Evolutionary conservation across 2,888 invertebrate genomes (phyloP), one percentile per base, ranked within the genome.

Genomic region (Siphonodentalium dalli): DNA sequence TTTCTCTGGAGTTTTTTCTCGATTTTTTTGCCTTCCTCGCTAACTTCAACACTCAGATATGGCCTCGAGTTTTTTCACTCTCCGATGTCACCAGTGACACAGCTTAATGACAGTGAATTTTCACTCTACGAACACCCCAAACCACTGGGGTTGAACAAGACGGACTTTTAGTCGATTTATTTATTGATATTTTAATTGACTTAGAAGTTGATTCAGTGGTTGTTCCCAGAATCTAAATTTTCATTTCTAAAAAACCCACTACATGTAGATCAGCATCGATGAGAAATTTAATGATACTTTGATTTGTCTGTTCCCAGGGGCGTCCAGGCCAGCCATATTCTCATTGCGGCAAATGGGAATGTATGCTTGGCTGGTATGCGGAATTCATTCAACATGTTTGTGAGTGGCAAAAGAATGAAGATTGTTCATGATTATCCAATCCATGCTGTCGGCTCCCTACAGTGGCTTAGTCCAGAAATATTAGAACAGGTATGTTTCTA

Each of bases 401-500:
- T 86, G 59, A 87, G 89, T 69, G 93, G 92, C 2, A 86, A 86
- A 66, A 85, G 89, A 74, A 87, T 87, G 68, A 84, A 84, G 59
- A 86, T 85, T 21, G 85, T 93, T 27, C 90, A 91, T 81, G 88
- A 88, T 35, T 88, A 92, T 77, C 91, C 92, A 0, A 85, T 87
- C 0, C 86, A 87, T 2, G 88, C 89, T 52, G 83, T 86, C 24
- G 85, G 87, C 58, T 89, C 90, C 73, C 83, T 95, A 5, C 91
- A 92, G 82, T 96, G 94, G 93, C 85, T 93, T 13, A 93, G 94
- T 72, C 95, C 95, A 0, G 95, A 96, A 80, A 83, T 95, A 9
- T 83, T 96, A 34, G 90, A 91, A 82, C 95, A 95, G 85, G 88
- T 88, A 64, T 61, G 39, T 29, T 7, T 5, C 21, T 11, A 15